Evolutionary conservation across 2,888 invertebrate genomes (phyloP).

Genomic region (Troilus luridus): DNA sequence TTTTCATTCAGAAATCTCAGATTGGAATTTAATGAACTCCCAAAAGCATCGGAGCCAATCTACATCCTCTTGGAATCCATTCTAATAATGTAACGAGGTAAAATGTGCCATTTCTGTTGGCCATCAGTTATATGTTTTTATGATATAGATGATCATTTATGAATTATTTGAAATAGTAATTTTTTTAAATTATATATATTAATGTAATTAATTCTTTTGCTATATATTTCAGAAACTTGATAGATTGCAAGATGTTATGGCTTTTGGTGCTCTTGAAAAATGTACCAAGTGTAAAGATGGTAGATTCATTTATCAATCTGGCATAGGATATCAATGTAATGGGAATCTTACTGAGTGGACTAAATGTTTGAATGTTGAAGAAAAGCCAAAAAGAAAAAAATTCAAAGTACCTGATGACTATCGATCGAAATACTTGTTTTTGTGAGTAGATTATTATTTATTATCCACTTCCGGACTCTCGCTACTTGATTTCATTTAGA

Average conservation of each 20-base stretch:
- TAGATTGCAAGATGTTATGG: slow-evolving; percentile 85
- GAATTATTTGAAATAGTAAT: not conserved
- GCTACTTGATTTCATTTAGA: no score
- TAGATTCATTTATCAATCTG: slow-evolving; percentile 77
- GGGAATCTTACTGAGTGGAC: slow-evolving; percentile 91
- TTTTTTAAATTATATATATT: slow-evolving; percentile 56
- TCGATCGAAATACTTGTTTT: slow-evolving; percentile 69
- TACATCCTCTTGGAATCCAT: no score
- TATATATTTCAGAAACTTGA: slow-evolving; percentile 78
- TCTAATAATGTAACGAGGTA: no score
- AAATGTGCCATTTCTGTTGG: not conserved
- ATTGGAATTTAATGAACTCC: no score
- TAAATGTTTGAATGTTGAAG: slow-evolving; percentile 82
- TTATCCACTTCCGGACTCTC: not conserved
- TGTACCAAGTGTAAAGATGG: slow-evolving; percentile 86
- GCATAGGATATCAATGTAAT: slow-evolving; percentile 87
- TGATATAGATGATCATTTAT: not conserved
- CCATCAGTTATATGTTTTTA: not conserved
- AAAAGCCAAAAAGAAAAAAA: slow-evolving; percentile 79
- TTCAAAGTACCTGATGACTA: slow-evolving; percentile 80
- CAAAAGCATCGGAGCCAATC: no score
- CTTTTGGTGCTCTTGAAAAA: slow-evolving; percentile 85
- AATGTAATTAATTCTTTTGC: not conserved
- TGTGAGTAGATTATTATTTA: slow-evolving; percentile 69
- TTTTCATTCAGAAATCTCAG: not conserved